A percentile compares a stretch with the other conserved stretches of the same genome.
Conservation (phyloP, 2,888 invertebrate species). For the Sarcophaga carnaria region DNA sequence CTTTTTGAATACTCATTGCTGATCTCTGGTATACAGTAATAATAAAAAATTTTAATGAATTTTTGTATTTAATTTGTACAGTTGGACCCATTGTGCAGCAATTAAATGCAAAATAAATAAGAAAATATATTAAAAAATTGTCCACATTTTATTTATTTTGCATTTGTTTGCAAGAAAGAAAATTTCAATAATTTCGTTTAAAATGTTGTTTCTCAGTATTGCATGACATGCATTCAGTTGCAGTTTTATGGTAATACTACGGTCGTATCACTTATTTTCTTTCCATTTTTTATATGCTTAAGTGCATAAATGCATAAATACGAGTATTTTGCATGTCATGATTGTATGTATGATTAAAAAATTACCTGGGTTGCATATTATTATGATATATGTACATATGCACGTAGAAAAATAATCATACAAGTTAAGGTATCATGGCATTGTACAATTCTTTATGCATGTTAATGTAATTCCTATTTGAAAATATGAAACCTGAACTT, state of each 20-base stretch:
- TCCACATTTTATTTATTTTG: neutral
- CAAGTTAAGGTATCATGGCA: too few species aligned
- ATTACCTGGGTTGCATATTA: neutral
- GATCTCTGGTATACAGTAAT: too few species aligned
- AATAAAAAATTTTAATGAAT: too few species aligned
- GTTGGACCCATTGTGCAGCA: too few species aligned
- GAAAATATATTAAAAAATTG: neutral
- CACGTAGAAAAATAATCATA: constrained; percentile 21
- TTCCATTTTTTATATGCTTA: neutral
- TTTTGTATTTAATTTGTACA: too few species aligned
- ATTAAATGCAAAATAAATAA: too few species aligned
- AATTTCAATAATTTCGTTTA: constrained; percentile 47
- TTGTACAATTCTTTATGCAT: too few species aligned
- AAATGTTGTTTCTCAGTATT: constrained; percentile 33
- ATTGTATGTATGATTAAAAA: constrained; percentile 60
- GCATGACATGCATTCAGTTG: constrained; percentile 41
- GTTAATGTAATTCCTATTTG: too few species aligned
- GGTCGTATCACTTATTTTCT: neutral
- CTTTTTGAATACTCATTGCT: too few species aligned
- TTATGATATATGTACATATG: neutral
- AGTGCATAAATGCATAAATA: constrained; percentile 37
- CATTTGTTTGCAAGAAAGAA: neutral
- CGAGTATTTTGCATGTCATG: constrained; percentile 60
- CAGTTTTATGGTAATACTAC: constrained; percentile 31
- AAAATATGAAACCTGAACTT: too few species aligned